phyloP scores from a whole-genome alignment of 1,140 invertebrate species.

The Matsumurasca onukii region DNA sequence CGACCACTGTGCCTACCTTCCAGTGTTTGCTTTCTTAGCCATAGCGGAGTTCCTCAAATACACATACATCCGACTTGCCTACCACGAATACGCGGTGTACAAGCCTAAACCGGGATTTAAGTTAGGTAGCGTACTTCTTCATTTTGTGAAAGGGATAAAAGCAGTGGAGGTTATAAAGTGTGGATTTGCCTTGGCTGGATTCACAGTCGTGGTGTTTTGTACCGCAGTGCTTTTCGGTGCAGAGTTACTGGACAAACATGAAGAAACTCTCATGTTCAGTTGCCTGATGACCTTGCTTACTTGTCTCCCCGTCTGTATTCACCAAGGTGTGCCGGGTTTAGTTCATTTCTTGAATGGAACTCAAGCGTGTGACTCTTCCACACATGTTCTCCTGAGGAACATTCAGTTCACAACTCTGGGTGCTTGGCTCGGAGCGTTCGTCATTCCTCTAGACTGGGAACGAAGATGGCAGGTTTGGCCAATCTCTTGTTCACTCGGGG shows the following conservation, averaged over 20 bases:
- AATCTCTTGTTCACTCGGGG: conserved; percentile 70
- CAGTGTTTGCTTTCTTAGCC: conserved; percentile 29
- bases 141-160: conserved; percentile 31
- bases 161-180: conserved; percentile 23
- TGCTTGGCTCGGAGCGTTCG: conserved; percentile 84
- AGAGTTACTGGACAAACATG: conserved; percentile 60
- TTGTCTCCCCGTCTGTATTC: conserved; percentile 61
- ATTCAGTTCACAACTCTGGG: conserved; percentile 68
- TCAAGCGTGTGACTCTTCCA: conserved; percentile 49
- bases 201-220: conserved; percentile 55
- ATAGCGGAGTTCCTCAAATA: conserved; percentile 32
- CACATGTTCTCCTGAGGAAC: conserved; percentile 58
- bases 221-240: conserved; percentile 75
- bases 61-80: conserved; percentile 25
- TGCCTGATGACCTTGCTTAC: conserved; percentile 64
- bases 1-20: conserved; percentile 24
- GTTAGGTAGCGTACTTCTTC: conserved; percentile 11
- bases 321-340: conserved; percentile 56
- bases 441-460: conserved; percentile 93
- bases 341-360: conserved; percentile 29
- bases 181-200: conserved; percentile 14
- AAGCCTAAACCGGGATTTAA: conserved; percentile 30
- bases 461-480: conserved; percentile 86
- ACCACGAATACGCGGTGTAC: conserved; percentile 32
- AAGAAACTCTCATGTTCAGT: conserved; percentile 72